Percentiles rank a stretch among this genome's conserved stretches.
Conservation (phyloP, 2,797 vertebrate genomes). For the Loriculus beryllinus region DNA sequence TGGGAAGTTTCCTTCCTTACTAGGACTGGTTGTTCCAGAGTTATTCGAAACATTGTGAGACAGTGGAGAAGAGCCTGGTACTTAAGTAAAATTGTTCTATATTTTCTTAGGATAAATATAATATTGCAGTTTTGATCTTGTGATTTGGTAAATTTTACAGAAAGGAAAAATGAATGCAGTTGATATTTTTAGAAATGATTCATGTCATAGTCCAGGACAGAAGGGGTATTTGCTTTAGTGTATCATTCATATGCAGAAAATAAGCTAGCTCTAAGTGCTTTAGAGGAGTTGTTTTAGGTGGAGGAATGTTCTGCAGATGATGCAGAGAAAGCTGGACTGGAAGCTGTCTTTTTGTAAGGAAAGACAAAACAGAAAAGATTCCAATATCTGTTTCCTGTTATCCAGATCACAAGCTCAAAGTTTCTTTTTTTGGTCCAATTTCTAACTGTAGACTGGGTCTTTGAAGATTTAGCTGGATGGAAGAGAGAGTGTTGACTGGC, state of each 20-base stretch:
- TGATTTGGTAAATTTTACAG: not conserved
- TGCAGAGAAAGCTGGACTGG: not conserved
- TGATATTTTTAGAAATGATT: not conserved
- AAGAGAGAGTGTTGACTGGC: not conserved
- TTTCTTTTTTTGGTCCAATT: not conserved
- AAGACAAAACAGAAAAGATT: not conserved
- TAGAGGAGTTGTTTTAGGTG: not conserved
- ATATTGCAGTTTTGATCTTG: not conserved
- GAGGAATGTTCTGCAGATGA: not conserved
- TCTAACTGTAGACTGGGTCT: not conserved
- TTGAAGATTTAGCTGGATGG: not conserved
- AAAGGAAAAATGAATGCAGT: not conserved
- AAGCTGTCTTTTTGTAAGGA: not conserved
- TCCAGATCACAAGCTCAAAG: rapidly evolving
- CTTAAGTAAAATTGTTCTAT: not conserved
- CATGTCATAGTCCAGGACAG: not conserved
- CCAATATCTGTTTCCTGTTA: not conserved
- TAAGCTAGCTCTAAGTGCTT: not conserved
- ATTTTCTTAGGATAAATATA: not conserved
- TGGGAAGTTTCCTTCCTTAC: not conserved
- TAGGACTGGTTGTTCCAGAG: not conserved
- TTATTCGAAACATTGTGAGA: not conserved
- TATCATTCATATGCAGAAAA: not conserved
- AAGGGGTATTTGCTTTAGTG: not conserved
- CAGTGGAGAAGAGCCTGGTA: not conserved